These are phyloP conservation scores for Syngnathus typhle DNA, from an alignment of 2,113 vertebrate genomes.

Conservation along the genomic window DNA sequence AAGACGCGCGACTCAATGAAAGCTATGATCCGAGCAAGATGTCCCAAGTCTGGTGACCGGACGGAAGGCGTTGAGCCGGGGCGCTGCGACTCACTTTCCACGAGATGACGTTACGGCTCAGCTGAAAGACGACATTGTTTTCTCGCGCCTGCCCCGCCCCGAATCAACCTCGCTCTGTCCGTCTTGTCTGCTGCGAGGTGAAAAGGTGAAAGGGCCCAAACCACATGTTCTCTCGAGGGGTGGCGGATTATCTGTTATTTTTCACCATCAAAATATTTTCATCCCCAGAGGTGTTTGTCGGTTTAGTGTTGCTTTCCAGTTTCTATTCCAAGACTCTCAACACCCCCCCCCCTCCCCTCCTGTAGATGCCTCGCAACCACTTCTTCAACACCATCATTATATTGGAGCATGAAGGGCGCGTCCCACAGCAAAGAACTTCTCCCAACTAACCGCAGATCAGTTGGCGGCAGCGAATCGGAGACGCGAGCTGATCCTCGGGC, in stretches of 20 bases:
- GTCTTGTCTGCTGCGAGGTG: slow-evolving; percentile 28
- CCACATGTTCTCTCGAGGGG: slow-evolving; percentile 5
- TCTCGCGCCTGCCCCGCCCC: slow-evolving; percentile 47
- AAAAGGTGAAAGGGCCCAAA: slow-evolving; percentile 1
- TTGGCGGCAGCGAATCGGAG: neutral
- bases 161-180: slow-evolving; percentile 39
- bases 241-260: slow-evolving; percentile 11
- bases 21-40: slow-evolving; percentile 24
- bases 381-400: neutral
- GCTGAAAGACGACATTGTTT: slow-evolving; percentile 56
- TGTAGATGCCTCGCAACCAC: neutral
- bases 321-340: slow-evolving; percentile 1
- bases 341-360: neutral
- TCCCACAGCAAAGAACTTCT: neutral
- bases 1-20: slow-evolving; percentile 18
- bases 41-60: neutral
- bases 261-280: slow-evolving; percentile 9
- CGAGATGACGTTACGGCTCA: slow-evolving; percentile 25
- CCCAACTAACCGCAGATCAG: neutral
- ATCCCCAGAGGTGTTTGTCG: neutral
- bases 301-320: neutral
- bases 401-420: neutral
- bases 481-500: neutral
- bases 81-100: neutral
- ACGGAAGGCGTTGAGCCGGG: neutral